phyloP scores from a whole-genome alignment of 2,888 invertebrate genomes.

The Allacma fusca region DNA sequence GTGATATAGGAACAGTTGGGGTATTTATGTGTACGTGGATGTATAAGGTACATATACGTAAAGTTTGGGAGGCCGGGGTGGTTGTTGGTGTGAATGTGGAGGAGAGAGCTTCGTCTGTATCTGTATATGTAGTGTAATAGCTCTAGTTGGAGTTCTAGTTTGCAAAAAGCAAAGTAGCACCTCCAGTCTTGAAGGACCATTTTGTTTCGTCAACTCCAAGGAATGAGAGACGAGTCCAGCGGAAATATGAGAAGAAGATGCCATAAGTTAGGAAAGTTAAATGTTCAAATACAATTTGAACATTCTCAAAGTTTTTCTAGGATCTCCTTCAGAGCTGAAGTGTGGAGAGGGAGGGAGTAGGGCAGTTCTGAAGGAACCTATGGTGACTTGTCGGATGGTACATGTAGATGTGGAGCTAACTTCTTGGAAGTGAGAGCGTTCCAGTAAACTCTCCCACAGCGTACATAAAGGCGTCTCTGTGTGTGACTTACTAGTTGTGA shows the following conservation, averaged over 20 bases:
- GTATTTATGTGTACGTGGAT: too few relatives aligned
- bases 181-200: not conserved
- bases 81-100: too few relatives aligned
- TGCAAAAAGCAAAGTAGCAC: not conserved
- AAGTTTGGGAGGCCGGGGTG: too few relatives aligned
- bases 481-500: constrained; percentile 35
- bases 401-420: not conserved
- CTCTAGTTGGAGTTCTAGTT: too few relatives aligned
- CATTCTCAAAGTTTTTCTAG: constrained; percentile 30
- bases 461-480: constrained; percentile 37
- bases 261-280: constrained; percentile 42
- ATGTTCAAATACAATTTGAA: constrained; percentile 39
- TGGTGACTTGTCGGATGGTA: not conserved
- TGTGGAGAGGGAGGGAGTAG: not conserved
- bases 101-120: too few relatives aligned
- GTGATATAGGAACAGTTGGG: too few relatives aligned
- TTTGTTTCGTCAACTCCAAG: constrained; percentile 13
- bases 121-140: too few relatives aligned
- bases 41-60: too few relatives aligned
- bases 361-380: not conserved
- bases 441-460: constrained; percentile 20
- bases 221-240: constrained; percentile 37
- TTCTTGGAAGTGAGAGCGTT: not conserved
- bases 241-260: constrained; percentile 37
- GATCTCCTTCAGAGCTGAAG: not conserved